Evolutionary conservation across 2,888 invertebrate genomes (phyloP).

Genomic region (Pilophorus perplexus): DNA sequence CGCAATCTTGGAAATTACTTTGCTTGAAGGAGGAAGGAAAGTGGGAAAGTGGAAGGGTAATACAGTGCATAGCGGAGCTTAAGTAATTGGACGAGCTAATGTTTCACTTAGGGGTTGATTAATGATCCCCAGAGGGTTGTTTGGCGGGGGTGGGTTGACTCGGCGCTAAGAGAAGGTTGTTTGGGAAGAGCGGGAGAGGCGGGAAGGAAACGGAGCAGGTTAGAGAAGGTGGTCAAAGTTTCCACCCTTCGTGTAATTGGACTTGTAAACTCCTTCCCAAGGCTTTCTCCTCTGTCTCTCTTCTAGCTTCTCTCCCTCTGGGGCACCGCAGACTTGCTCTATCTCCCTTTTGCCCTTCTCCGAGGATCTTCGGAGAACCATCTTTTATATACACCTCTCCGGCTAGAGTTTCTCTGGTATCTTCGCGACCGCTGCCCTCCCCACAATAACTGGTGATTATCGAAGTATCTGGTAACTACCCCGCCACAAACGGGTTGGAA

Average conservation of each 20-base stretch:
- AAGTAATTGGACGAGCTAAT: constrained; percentile 46
- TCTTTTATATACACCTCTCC: constrained; percentile 9
- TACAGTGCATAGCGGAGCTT: constrained; percentile 41
- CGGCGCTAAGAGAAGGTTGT: neutral
- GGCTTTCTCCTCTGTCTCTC: too few species aligned
- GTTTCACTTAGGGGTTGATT: constrained; percentile 45
- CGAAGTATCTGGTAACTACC: too few species aligned
- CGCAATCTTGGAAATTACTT: constrained; percentile 34
- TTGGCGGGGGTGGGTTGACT: constrained; percentile 1
- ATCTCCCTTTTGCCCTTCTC: neutral
- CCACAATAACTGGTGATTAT: too few species aligned
- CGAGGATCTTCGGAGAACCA: neutral
- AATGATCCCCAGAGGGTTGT: constrained; percentile 40
- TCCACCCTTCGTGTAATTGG: constrained; percentile 43
- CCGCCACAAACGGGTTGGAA: too few species aligned
- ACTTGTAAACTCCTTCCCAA: constrained; percentile 43
- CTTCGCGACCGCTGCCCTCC: too few species aligned
- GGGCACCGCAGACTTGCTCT: too few species aligned
- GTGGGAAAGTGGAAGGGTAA: constrained; percentile 27
- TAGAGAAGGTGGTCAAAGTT: constrained; percentile 42
- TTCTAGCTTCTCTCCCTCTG: too few species aligned
- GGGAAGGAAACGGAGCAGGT: neutral
- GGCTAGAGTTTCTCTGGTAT: too few species aligned
- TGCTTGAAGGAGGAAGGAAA: constrained; percentile 11
- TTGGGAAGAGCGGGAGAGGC: constrained; percentile 6